Evolutionary conservation across 2,113 vertebrate species (phyloP).

Genomic region (Stegastes partitus): DNA sequence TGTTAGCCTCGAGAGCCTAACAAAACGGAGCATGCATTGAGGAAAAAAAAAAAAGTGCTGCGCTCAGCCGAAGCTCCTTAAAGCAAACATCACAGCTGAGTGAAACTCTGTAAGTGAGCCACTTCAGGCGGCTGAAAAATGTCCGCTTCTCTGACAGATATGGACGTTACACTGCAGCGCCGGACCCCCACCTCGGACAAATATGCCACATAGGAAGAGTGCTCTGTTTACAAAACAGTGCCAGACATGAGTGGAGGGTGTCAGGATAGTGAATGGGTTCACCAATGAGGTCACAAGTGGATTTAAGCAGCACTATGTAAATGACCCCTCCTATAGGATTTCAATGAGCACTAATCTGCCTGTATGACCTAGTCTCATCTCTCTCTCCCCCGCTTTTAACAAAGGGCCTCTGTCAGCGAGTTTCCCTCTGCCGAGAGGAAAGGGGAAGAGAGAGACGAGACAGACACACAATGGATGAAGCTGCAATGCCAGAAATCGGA

Average conservation of each 20-base stretch:
- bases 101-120: constrained; percentile 40
- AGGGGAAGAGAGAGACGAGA: constrained; percentile 21
- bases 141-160: constrained; percentile 2
- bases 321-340: constrained; percentile 77
- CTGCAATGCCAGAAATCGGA: constrained; percentile 21
- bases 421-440: constrained; percentile 51
- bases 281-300: constrained; percentile 70
- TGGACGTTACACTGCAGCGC: not conserved
- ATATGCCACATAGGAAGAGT: not conserved
- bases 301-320: constrained; percentile 74
- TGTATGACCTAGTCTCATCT: constrained; percentile 67
- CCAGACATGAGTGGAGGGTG: constrained; percentile 44
- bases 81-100: constrained; percentile 60
- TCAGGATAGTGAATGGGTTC: constrained; percentile 50
- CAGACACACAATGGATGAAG: constrained; percentile 36
- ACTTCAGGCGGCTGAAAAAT: constrained; percentile 30
- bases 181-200: not conserved
- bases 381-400: constrained; percentile 44
- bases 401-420: constrained; percentile 76
- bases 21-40: constrained; percentile 54
- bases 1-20: constrained; percentile 23
- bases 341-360: constrained; percentile 78
- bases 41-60: constrained; percentile 53
- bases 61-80: constrained; percentile 32
- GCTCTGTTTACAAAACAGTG: constrained; percentile 68